Percentiles rank a stretch among this genome's conserved stretches.
Conservation (phyloP, 2,888 invertebrate genomes). For the Hetaerina titia region DNA sequence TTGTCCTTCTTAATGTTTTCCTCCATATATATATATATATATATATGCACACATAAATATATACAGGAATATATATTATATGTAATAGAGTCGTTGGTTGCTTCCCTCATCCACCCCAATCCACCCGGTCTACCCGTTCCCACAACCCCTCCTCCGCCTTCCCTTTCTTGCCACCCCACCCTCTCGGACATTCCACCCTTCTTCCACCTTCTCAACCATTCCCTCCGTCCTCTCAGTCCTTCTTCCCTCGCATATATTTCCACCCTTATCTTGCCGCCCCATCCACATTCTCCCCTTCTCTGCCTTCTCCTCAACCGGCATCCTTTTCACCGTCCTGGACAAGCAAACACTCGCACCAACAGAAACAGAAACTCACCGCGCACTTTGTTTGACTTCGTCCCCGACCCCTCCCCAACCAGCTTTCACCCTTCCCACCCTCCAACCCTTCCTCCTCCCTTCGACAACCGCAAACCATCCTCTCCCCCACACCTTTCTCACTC, state of each 20-base stretch:
- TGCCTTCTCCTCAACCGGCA: background rate
- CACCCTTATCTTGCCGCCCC: background rate
- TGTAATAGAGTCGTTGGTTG: background rate
- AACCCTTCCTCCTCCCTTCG: background rate
- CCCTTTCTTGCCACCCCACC: background rate
- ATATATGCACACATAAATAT: background rate
- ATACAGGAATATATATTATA: background rate
- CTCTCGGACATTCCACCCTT: background rate
- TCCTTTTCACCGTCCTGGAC: background rate
- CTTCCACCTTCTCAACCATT: background rate
- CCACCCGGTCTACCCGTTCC: too few species aligned
- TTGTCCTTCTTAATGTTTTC: too few species aligned
- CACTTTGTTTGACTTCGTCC: constrained; percentile 39
- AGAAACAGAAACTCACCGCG: background rate
- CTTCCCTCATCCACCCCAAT: too few species aligned
- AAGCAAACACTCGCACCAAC: background rate
- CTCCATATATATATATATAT: background rate
- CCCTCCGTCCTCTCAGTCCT: background rate
- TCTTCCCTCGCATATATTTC: background rate
- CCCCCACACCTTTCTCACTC: background rate
- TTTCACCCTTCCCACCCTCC: background rate
- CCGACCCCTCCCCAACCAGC: background rate
- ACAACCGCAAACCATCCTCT: too few species aligned
- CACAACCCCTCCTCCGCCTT: too few species aligned
- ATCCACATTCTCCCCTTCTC: background rate